phyloP scores from a whole-genome alignment of 1,140 invertebrate genomes.

The Drosophila pachea region DNA sequence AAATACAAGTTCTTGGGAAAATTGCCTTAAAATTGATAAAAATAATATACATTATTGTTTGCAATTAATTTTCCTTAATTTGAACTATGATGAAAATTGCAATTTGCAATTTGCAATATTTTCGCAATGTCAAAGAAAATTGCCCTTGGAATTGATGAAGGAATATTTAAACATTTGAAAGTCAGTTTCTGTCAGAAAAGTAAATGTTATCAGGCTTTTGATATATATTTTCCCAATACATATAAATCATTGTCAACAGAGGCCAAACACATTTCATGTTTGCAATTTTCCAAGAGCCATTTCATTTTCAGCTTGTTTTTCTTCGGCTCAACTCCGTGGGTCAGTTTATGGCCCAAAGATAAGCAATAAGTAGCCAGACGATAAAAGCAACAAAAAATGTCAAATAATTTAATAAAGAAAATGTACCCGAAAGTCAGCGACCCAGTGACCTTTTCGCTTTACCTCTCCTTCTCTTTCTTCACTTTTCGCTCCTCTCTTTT shows the following conservation, averaged over 20 bases:
- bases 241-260: not conserved
- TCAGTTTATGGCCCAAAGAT: conserved; percentile 58
- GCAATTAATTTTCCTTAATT: too few relatives aligned
- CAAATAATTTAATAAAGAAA: conserved; percentile 70
- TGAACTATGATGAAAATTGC: too few relatives aligned
- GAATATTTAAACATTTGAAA: not conserved
- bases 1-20: too few relatives aligned
- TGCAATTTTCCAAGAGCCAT: not conserved
- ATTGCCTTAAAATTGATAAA: too few relatives aligned
- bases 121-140: too few relatives aligned
- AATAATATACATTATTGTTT: too few relatives aligned
- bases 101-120: too few relatives aligned
- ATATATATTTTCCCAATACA: not conserved
- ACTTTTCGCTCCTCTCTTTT: not conserved
- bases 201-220: not conserved
- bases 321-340: conserved; percentile 26
- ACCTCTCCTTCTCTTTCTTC: too few relatives aligned
- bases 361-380: conserved; percentile 45
- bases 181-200: not conserved
- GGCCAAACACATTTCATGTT: not conserved
- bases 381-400: conserved; percentile 31
- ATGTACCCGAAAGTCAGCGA: conserved; percentile 41
- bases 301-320: not conserved
- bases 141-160: too few relatives aligned
- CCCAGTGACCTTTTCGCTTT: conserved; percentile 67